Base-by-base conservation (phyloP, 1,140 invertebrate species). In the Zaprionus ornatus region DNA sequence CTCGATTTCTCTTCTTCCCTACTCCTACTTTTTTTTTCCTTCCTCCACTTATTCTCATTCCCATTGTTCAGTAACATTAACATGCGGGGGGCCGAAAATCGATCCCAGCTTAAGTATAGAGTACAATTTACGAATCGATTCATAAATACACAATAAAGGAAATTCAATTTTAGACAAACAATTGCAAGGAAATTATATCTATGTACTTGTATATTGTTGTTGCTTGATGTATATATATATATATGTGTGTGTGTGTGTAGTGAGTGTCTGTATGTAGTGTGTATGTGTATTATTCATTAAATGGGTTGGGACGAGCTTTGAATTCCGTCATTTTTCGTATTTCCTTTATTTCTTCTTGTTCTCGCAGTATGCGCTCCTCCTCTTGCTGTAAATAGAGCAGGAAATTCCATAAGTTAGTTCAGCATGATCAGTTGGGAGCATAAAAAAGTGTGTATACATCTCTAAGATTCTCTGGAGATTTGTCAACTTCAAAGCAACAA, bases 261-360 rank as follows among this genome's bases (percentile, higher is more conserved):
- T 15, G 19, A 56, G 5, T 69, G 37, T 64, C 29, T 66, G 45
- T 19, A 40, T 55, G 21, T 17, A 35, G 48, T 55, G 21, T 17
- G 42, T 63, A 21, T 48, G 37, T 59, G 60, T 74, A 32, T 57
- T 74, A 65, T 37, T 61, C 77, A 91, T 74, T 92, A 62, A 92
- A 92, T 59, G 91, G 91, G 76, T 92, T 92, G 57, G 87, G 91
- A 76, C 91, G 91, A 56, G 91, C 91, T 86, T 92, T 92, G 65
- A 92, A 92, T 65, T 81, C 78, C 23, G 84, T 91, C 74, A 77
- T 74, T 64, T 92, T 92, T 40, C 91, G 80, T 59, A 92, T 62
- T 77, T 91, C 77, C 70, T 79, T 83, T 6, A 79, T 64, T 62
- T 91, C 76, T 62, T 80, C 80, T 77, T 78, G 54, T 68, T 92